Evolutionary conservation across 2,113 vertebrate genomes (phyloP).

Genomic region (Symphodus melops): DNA sequence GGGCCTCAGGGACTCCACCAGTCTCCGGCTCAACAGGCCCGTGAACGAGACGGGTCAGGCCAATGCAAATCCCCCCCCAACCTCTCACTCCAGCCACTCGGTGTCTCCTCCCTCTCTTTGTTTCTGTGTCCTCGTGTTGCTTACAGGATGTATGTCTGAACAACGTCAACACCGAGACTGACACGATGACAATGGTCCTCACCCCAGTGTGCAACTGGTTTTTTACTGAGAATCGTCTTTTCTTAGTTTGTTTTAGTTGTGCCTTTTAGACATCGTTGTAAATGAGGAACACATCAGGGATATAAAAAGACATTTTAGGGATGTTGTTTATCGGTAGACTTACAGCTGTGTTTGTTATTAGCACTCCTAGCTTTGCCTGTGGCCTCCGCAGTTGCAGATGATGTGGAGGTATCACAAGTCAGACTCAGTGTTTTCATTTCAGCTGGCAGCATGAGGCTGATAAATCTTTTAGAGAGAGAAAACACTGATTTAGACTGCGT

Average conservation of each 20-base stretch:
- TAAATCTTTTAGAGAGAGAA: conserved; percentile 64
- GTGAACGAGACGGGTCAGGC: conserved; percentile 70
- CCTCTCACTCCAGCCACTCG: conserved; percentile 14
- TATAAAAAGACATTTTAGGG: conserved; percentile 38
- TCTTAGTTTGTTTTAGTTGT: too few relatives aligned
- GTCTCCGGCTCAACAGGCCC: conserved; percentile 68
- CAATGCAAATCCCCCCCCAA: conserved; percentile 40
- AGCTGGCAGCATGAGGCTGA: conserved; percentile 54
- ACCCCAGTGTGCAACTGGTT: too few relatives aligned
- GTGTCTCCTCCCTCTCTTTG: neutral
- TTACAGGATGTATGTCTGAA: conserved; percentile 35
- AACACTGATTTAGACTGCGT: conserved; percentile 70
- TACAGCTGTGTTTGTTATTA: conserved; percentile 60
- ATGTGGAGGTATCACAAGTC: conserved; percentile 64
- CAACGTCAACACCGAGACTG: conserved; percentile 25
- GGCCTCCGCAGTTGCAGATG: conserved; percentile 64
- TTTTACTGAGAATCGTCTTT: too few relatives aligned
- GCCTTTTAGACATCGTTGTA: too few relatives aligned
- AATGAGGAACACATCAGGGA: neutral
- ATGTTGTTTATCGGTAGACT: conserved; percentile 64
- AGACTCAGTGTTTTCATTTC: conserved; percentile 67
- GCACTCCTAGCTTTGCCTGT: conserved; percentile 64
- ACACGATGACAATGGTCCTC: too few relatives aligned
- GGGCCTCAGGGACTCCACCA: conserved; percentile 74
- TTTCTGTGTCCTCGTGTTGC: conserved; percentile 28